Conservation (phyloP, 2,113 vertebrate genomes). For the Capreolus pygargus region DNA sequence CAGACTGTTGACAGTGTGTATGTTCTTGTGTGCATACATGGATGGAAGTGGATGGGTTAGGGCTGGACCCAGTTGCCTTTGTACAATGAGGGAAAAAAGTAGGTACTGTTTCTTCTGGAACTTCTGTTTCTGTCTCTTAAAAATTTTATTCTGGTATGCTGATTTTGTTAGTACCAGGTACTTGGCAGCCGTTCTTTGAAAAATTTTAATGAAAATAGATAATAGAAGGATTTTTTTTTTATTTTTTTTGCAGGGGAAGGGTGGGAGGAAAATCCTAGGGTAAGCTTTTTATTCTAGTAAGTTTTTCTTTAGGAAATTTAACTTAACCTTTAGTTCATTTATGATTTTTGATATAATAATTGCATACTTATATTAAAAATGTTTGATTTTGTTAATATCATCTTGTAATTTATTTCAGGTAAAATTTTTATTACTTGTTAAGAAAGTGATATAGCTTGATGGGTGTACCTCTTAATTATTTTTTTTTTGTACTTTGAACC, state of each 20-base stretch:
- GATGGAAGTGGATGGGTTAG: background rate
- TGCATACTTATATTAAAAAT: background rate
- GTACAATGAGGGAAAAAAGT: background rate
- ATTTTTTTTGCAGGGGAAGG: background rate
- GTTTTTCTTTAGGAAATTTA: conserved; percentile 29
- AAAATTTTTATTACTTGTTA: background rate
- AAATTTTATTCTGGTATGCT: background rate
- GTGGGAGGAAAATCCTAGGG: conserved; percentile 11
- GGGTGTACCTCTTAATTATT: background rate
- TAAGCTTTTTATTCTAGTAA: conserved; percentile 32
- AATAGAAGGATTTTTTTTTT: background rate
- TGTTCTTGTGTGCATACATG: background rate
- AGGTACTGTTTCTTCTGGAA: background rate
- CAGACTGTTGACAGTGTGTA: background rate
- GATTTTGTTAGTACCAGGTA: background rate
- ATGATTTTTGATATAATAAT: conserved; percentile 47
- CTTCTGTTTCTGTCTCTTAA: background rate
- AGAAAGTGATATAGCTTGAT: background rate
- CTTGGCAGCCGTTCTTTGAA: background rate
- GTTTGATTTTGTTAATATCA: conserved; percentile 12
- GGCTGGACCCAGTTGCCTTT: background rate
- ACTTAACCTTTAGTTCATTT: conserved; percentile 45
- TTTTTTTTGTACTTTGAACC: background rate
- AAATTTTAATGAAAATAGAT: conserved; percentile 32
- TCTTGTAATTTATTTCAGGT: background rate